phyloP scores from a whole-genome alignment of 1,140 invertebrate genomes.

The Sitobion miscanthi region DNA sequence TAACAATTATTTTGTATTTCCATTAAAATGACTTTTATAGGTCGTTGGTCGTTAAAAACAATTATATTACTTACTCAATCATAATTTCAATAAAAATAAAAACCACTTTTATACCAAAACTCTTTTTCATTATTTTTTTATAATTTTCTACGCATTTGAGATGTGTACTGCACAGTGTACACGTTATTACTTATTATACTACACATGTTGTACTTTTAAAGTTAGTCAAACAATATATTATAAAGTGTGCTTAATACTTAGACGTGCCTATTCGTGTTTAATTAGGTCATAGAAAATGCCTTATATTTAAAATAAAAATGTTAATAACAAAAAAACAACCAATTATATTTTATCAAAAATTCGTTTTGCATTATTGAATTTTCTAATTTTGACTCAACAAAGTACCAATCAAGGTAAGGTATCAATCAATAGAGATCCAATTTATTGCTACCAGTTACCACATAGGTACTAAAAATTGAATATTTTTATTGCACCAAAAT shows the following conservation, averaged over 20 bases:
- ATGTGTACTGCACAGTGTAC: background rate
- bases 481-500: too few relatives aligned
- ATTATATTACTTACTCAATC: background rate
- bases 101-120: background rate
- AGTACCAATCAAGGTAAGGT: too few relatives aligned
- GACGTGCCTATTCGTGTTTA: too few relatives aligned
- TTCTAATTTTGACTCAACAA: too few relatives aligned
- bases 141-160: background rate
- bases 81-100: background rate
- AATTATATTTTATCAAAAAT: too few relatives aligned
- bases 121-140: background rate
- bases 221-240: background rate
- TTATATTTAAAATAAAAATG: background rate
- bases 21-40: background rate
- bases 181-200: too few relatives aligned
- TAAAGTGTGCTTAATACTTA: background rate
- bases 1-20: background rate
- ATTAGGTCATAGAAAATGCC: too few relatives aligned
- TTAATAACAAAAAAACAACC: background rate
- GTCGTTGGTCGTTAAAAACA: background rate
- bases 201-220: too few relatives aligned
- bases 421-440: too few relatives aligned
- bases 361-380: too few relatives aligned
- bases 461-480: too few relatives aligned
- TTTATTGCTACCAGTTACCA: too few relatives aligned